Percentiles rank a stretch among this genome's conserved stretches.
Evolutionary conservation across 2,888 invertebrate genomes (phyloP).

Genomic region (Caenorhabditis afra): DNA sequence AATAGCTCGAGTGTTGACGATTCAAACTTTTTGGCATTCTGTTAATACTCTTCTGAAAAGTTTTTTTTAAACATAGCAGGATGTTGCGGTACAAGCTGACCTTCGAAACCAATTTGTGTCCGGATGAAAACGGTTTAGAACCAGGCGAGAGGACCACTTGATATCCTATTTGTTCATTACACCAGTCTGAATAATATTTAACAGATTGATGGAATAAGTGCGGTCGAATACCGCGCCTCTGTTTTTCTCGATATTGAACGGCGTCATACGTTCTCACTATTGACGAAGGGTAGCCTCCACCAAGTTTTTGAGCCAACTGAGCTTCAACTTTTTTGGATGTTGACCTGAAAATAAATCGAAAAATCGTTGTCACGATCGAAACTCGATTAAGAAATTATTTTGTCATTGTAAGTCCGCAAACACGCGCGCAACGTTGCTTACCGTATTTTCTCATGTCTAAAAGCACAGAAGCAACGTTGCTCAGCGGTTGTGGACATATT

Average conservation of each 20-base stretch:
- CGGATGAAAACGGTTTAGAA: no score
- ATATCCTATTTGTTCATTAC: no score
- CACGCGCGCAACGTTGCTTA: no score
- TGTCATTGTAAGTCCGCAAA: no score
- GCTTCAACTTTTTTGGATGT: background rate
- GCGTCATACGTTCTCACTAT: conserved; percentile 49
- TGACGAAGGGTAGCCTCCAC: conserved; percentile 35
- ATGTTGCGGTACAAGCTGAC: background rate
- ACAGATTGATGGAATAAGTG: background rate
- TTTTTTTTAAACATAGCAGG: background rate
- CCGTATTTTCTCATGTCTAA: no score
- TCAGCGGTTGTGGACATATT: no score
- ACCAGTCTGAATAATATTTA: no score
- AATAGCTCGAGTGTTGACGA: conserved; percentile 35
- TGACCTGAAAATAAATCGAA: conserved; percentile 9
- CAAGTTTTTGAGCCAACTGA: background rate
- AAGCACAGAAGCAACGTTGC: no score
- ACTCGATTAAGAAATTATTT: no score
- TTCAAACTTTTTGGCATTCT: conserved; percentile 22
- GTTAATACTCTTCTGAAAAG: conserved; percentile 21
- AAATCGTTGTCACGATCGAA: background rate
- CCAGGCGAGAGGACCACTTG: no score
- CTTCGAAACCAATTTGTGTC: background rate
- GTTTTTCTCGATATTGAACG: conserved; percentile 48
- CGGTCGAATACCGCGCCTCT: background rate